A percentile compares a stretch with the other conserved stretches of the same genome.
These are phyloP conservation scores for Dendrocopos noguchii DNA, from an alignment of 2,113 vertebrate species.

Conservation along the genomic window DNA sequence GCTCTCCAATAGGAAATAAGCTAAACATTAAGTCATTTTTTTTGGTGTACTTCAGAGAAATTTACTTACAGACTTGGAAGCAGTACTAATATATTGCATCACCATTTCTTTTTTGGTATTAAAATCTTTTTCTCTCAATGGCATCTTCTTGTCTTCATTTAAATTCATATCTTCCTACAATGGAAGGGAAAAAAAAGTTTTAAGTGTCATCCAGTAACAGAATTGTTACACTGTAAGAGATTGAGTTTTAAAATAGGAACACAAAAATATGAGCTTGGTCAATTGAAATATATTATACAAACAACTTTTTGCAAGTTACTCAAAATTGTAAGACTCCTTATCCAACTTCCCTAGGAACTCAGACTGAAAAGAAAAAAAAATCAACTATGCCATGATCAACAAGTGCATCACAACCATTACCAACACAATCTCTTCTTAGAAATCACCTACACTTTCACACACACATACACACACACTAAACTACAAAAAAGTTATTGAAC, in stretches of 20 bases:
- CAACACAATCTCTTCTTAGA: neutral
- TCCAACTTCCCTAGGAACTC: neutral
- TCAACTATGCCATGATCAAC: neutral
- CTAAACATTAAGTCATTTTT: neutral
- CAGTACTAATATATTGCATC: constrained; percentile 91
- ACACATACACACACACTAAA: neutral
- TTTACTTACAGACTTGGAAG: constrained; percentile 92
- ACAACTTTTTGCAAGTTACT: neutral
- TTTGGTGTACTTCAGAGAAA: constrained; percentile 2
- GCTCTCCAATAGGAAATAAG: neutral
- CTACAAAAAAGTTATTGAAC: neutral
- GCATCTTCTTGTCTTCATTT: constrained; percentile 95
- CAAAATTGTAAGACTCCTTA: neutral
- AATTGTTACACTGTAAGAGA: neutral
- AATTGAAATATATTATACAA: neutral
- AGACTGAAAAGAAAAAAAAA: neutral
- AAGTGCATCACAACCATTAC: neutral
- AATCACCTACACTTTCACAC: neutral
- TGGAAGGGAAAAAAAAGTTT: neutral
- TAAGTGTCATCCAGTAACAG: neutral
- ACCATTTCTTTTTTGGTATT: constrained; percentile 96
- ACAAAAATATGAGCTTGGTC: neutral
- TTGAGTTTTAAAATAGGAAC: neutral
- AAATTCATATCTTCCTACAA: constrained; percentile 99
- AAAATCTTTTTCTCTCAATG: constrained; percentile 94